Conservation (phyloP, 2,888 invertebrate genomes). For the Acrocyrtus sp. region DNA sequence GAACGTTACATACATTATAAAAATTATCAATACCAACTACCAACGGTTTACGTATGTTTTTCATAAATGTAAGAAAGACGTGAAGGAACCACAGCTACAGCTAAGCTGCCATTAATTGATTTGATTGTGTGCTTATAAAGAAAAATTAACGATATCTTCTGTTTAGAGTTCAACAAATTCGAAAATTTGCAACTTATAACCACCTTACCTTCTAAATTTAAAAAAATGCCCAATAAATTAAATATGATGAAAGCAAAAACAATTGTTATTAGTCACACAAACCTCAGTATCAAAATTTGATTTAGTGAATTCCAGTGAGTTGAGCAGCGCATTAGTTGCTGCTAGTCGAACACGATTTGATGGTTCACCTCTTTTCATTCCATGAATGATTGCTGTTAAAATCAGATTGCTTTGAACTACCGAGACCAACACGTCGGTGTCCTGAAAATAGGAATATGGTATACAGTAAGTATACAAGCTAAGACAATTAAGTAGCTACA, state of each 20-base stretch:
- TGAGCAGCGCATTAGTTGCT: constrained; percentile 94
- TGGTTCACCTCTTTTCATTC: constrained; percentile 94
- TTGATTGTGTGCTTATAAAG: too few relatives aligned
- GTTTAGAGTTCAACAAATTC: too few relatives aligned
- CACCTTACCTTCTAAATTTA: too few relatives aligned
- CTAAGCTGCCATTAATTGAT: too few relatives aligned
- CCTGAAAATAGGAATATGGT: constrained; percentile 66
- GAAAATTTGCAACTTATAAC: too few relatives aligned
- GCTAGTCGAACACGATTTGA: constrained; percentile 95
- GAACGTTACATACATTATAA: too few relatives aligned
- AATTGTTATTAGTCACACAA: too few relatives aligned
- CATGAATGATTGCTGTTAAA: constrained; percentile 97
- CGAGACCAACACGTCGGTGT: constrained; percentile 91
- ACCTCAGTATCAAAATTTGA: constrained; percentile 97
- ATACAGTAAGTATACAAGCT: not conserved
- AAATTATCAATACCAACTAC: too few relatives aligned
- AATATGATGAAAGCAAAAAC: not conserved
- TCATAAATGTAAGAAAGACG: too few relatives aligned
- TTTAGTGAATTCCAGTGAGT: constrained; percentile 98
- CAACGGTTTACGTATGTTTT: too few relatives aligned
- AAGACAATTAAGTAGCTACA: not conserved
- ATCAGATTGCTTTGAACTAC: constrained; percentile 95
- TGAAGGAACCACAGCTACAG: too few relatives aligned
- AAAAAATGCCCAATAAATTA: constrained; percentile 51
- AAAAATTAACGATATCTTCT: too few relatives aligned